These are phyloP conservation scores for Tetragonula carbonaria DNA, from an alignment of 2,888 invertebrate genomes.

Conservation along the genomic window DNA sequence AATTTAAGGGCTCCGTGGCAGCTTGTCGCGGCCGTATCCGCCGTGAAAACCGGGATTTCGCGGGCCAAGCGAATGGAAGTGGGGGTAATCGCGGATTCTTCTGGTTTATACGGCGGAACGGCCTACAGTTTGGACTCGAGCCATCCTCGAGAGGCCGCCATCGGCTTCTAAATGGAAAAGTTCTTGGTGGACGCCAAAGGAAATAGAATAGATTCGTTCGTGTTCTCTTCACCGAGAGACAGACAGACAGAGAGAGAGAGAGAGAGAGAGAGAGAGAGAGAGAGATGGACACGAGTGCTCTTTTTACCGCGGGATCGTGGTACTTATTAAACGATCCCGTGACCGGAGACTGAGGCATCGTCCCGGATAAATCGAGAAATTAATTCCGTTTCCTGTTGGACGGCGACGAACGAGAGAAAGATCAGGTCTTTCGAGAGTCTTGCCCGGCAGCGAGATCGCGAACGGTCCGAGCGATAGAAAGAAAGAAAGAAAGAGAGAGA, in stretches of 20 bases:
- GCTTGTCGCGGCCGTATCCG: conserved; percentile 31
- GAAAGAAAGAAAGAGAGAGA: too few relatives aligned
- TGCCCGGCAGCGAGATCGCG: not conserved
- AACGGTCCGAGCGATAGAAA: too few relatives aligned
- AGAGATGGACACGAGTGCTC: not conserved
- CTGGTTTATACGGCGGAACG: conserved; percentile 12
- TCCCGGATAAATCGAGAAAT: conserved; percentile 5
- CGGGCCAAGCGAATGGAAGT: not conserved
- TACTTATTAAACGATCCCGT: conserved; percentile 26
- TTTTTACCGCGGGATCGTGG: not conserved
- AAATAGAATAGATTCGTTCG: not conserved
- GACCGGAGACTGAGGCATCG: conserved; percentile 1
- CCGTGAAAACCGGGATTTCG: conserved; percentile 24
- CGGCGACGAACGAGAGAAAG: not conserved
- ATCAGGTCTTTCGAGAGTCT: not conserved
- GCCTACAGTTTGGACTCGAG: not conserved
- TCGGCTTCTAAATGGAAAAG: conserved; percentile 32
- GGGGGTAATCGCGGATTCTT: conserved; percentile 6
- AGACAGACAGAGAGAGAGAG: too few relatives aligned
- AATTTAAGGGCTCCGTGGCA: conserved; percentile 57
- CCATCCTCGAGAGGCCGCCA: too few relatives aligned
- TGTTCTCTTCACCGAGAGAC: not conserved
- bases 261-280: too few relatives aligned
- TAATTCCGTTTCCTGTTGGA: conserved; percentile 21
- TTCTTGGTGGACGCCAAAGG: not conserved